Percentiles rank a stretch among this genome's conserved stretches.
Conservation (phyloP, 2,888 invertebrate genomes). For the Pristionchus entomophagus region DNA sequence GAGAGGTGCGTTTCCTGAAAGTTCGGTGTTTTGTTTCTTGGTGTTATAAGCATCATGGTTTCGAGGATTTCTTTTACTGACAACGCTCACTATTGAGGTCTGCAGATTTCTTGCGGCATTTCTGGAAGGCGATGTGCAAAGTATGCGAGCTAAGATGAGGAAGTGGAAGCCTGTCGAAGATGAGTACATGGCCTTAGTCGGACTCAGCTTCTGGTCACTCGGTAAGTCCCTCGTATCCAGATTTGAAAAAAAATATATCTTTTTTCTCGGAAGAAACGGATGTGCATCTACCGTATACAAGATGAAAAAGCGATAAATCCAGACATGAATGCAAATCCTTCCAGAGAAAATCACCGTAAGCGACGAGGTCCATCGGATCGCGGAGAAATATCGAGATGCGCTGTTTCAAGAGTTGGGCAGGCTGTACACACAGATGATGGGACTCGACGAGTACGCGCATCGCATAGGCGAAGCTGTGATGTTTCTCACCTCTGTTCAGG, state of each 20-base stretch:
- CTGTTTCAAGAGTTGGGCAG: background rate
- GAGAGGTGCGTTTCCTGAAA: too few species aligned
- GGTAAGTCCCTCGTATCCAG: background rate
- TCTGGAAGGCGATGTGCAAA: background rate
- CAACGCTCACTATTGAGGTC: background rate
- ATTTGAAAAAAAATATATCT: too few species aligned
- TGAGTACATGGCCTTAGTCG: background rate
- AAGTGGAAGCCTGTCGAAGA: background rate
- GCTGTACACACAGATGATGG: background rate
- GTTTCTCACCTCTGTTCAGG: background rate
- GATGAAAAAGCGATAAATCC: too few species aligned
- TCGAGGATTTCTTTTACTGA: background rate
- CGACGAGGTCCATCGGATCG: background rate
- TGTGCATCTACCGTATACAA: too few species aligned
- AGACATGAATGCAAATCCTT: too few species aligned
- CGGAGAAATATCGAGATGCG: conserved; percentile 2
- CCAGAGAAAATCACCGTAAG: background rate
- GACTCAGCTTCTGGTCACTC: conserved; percentile 9
- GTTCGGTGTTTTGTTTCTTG: too few species aligned
- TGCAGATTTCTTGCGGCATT: background rate
- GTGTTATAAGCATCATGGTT: too few species aligned
- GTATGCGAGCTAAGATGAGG: background rate
- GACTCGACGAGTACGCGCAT: background rate
- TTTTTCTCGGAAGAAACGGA: too few species aligned
- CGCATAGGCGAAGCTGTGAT: background rate